These are phyloP conservation scores for Hapalemur alaotrensis DNA, from an alignment of 2,797 vertebrate species.

Conservation along the genomic window DNA sequence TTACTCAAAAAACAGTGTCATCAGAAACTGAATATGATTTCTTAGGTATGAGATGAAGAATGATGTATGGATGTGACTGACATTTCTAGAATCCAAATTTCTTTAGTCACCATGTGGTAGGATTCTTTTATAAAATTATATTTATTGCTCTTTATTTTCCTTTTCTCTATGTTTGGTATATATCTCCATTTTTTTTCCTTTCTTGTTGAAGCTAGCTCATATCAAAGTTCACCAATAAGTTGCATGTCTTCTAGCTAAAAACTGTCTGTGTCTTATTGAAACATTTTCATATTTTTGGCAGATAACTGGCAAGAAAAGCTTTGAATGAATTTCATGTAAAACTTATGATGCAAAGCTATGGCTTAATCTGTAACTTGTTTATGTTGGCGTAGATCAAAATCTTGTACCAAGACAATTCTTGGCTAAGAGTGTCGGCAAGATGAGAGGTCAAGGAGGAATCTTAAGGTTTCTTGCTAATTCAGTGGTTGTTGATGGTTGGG, in stretches of 20 bases:
- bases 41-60: background rate
- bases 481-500: background rate
- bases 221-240: constrained; percentile 31
- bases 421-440: background rate
- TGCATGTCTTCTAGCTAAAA: background rate
- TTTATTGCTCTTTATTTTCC: background rate
- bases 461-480: background rate
- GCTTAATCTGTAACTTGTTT: background rate
- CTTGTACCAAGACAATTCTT: background rate
- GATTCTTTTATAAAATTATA: constrained; percentile 9
- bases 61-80: background rate
- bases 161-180: background rate
- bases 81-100: background rate
- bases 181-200: background rate
- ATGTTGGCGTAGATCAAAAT: background rate
- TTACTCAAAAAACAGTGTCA: background rate
- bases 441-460: background rate
- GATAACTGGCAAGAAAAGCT: constrained; percentile 3
- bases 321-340: constrained; percentile 9
- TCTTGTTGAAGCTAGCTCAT: background rate
- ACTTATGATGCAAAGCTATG: background rate
- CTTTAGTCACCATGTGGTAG: background rate
- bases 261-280: background rate
- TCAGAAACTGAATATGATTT: background rate
- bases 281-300: constrained; percentile 41